These are phyloP conservation scores for Cinara cedri DNA, from an alignment of 2,888 invertebrate genomes.

Conservation along the genomic window DNA sequence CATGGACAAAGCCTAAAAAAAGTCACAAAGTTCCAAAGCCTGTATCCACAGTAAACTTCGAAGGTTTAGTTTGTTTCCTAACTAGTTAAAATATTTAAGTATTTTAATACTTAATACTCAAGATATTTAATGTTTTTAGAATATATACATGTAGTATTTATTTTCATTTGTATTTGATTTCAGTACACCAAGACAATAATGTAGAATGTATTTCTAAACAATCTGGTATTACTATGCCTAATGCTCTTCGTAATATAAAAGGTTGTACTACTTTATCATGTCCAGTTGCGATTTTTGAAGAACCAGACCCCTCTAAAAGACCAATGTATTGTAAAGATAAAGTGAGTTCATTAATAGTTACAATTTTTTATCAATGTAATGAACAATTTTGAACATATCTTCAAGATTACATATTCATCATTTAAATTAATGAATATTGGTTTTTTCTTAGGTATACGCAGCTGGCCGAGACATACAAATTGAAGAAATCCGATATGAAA, in stretches of 20 bases:
- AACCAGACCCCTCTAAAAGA: conserved; percentile 68
- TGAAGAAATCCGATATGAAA: conserved; percentile 64
- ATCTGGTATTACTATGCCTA: conserved; percentile 60
- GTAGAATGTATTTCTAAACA: conserved; percentile 62
- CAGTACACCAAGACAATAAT: conserved; percentile 71
- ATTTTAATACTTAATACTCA: no score
- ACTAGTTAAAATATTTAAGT: background rate
- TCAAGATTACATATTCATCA: background rate
- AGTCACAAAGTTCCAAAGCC: conserved; percentile 59
- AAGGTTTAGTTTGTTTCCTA: conserved; percentile 62
- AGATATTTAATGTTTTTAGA: no score
- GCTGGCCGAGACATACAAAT: conserved; percentile 65
- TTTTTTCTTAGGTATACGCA: conserved; percentile 64
- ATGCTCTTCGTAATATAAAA: conserved; percentile 60
- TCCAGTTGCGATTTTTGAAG: conserved; percentile 70
- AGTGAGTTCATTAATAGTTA: conserved; percentile 62
- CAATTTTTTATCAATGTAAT: background rate
- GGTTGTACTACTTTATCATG: conserved; percentile 66
- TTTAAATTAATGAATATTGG: background rate
- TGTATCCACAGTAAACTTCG: conserved; percentile 64
- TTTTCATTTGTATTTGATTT: conserved; percentile 24
- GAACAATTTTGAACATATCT: background rate
- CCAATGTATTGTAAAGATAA: conserved; percentile 74
- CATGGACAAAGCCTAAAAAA: conserved; percentile 67
- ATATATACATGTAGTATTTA: no score